These are phyloP conservation scores for Cybosia mesomella DNA, from an alignment of 2,888 invertebrate genomes.

Conservation along the genomic window DNA sequence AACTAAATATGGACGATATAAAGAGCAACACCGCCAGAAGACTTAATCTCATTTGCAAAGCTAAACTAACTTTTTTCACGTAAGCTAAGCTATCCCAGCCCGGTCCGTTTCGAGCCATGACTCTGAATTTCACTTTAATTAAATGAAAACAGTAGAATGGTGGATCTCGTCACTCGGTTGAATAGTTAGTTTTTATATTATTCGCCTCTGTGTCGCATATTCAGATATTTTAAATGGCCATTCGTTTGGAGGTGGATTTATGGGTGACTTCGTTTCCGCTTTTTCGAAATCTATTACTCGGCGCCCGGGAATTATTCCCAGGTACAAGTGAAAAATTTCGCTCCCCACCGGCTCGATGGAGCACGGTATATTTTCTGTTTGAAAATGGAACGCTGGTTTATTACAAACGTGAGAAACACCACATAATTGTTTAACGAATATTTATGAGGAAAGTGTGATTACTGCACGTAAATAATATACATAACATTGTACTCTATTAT, in stretches of 20 bases:
- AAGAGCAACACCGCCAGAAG: constrained; percentile 60
- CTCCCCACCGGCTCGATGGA: constrained; percentile 48
- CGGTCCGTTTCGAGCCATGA: constrained; percentile 64
- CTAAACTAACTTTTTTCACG: constrained; percentile 70
- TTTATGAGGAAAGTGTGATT: not conserved
- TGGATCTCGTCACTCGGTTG: constrained; percentile 70
- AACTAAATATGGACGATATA: constrained; percentile 54
- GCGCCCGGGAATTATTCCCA: constrained; percentile 70
- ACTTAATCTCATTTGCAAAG: constrained; percentile 76
- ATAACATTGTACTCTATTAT: not conserved
- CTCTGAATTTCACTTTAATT: constrained; percentile 81
- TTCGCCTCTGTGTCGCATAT: constrained; percentile 40
- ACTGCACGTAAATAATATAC: not conserved
- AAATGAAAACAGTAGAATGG: constrained; percentile 83
- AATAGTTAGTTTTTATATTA: constrained; percentile 70
- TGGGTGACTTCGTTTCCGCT: constrained; percentile 73
- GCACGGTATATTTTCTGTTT: constrained; percentile 58
- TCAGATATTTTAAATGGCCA: constrained; percentile 65
- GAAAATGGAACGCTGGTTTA: constrained; percentile 51
- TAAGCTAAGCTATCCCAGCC: constrained; percentile 58
- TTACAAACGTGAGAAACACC: constrained; percentile 19
- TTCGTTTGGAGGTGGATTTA: constrained; percentile 68
- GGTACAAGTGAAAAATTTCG: constrained; percentile 71
- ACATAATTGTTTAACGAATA: constrained; percentile 9
- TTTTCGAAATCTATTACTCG: constrained; percentile 77